phyloP scores from a whole-genome alignment of 1,140 invertebrate genomes.

The Contarinia nasturtii region DNA sequence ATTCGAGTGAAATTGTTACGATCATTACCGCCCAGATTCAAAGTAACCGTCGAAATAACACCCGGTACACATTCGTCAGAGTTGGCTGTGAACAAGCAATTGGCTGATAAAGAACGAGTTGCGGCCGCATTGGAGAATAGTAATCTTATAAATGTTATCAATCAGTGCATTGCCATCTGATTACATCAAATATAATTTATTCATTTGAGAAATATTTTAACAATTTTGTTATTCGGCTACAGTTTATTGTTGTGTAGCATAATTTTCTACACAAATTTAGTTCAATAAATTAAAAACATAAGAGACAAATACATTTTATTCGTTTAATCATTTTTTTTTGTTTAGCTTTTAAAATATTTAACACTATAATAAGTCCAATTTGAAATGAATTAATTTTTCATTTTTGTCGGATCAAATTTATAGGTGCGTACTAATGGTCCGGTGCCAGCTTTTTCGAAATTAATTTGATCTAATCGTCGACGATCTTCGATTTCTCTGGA shows the following conservation, averaged over 20 bases:
- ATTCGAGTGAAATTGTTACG: constrained; percentile 68
- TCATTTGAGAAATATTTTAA: too few relatives aligned
- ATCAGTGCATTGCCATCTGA: constrained; percentile 56
- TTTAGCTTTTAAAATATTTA: constrained; percentile 12
- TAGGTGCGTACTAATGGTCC: constrained; percentile 74
- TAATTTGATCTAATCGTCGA: constrained; percentile 49
- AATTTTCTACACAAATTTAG: too few relatives aligned
- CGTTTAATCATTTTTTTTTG: constrained; percentile 6
- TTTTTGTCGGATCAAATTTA: constrained; percentile 63
- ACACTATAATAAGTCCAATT: background rate
- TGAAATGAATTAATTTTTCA: constrained; percentile 4
- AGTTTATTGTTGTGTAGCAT: too few relatives aligned
- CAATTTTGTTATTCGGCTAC: too few relatives aligned
- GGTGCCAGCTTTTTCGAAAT: constrained; percentile 64
- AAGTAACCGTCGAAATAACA: constrained; percentile 77
- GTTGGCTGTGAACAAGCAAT: constrained; percentile 86
- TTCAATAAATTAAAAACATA: too few relatives aligned
- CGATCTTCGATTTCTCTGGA: constrained; percentile 56
- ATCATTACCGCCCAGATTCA: constrained; percentile 67
- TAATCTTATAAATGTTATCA: constrained; percentile 81
- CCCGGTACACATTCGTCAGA: constrained; percentile 88
- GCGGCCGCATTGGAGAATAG: constrained; percentile 91
- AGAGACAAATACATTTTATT: background rate
- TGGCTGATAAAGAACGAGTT: constrained; percentile 95
- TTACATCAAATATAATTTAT: background rate